Evolutionary conservation across 2,888 invertebrate species (phyloP).

Genomic region (Eucriotettix oculatus): DNA sequence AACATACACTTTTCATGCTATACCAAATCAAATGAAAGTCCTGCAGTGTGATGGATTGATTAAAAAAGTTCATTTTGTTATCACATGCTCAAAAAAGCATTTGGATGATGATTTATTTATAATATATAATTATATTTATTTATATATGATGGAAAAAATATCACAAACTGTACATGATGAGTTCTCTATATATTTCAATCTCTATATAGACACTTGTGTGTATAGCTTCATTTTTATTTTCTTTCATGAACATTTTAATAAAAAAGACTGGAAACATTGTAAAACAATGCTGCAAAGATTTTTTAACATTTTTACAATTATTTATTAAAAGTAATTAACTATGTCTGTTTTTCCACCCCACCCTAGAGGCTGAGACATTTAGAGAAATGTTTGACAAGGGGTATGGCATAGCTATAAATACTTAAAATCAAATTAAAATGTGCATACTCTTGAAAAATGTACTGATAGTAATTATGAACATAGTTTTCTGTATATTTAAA

Average conservation of each 20-base stretch:
- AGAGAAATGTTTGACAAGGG: neutral
- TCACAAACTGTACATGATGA: conserved; percentile 13
- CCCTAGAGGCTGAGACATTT: conserved; percentile 9
- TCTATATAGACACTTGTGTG: conserved; percentile 13
- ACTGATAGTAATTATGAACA: too few relatives aligned
- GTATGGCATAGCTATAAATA: too few relatives aligned
- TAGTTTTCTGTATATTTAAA: too few relatives aligned
- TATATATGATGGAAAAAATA: conserved; percentile 10
- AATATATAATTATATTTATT: neutral
- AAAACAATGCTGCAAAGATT: conserved; percentile 8
- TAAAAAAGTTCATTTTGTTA: conserved; percentile 6
- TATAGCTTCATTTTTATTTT: conserved; percentile 8
- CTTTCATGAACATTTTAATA: conserved; percentile 5
- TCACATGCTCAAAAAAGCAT: conserved; percentile 13
- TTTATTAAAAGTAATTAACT: neutral
- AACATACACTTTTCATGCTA: neutral
- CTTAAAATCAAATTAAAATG: too few relatives aligned
- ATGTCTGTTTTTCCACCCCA: conserved; percentile 7
- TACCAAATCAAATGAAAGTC: neutral
- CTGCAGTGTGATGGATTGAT: neutral
- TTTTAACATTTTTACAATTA: neutral
- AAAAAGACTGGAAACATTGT: conserved; percentile 8
- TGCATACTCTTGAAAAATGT: too few relatives aligned
- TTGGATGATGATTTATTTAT: conserved; percentile 10
- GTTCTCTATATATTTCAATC: conserved; percentile 5